Evolutionary conservation across 2,888 invertebrate species (phyloP).

Genomic region (Spisula solida): DNA sequence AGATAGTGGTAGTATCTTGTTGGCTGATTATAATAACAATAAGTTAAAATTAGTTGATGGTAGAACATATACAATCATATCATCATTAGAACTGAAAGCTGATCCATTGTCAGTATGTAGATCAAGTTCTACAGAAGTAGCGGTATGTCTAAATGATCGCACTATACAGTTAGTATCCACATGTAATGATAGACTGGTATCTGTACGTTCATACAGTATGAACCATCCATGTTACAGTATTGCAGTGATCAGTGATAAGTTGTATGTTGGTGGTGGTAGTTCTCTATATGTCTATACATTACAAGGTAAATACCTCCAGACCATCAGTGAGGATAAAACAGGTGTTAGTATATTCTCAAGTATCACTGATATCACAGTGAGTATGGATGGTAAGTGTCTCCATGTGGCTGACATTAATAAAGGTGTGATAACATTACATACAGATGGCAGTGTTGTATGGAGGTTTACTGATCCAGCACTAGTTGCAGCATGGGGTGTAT

Average conservation of each 20-base stretch:
- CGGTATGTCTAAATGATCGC: not conserved
- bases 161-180: not conserved
- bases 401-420: not conserved
- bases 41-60: slow-evolving; percentile 27
- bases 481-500: not conserved
- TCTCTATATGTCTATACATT: slow-evolving; percentile 8
- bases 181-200: not conserved
- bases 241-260: not conserved
- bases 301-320: not conserved
- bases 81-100: not conserved
- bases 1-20: not conserved
- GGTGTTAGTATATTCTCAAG: not conserved
- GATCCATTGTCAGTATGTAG: not conserved
- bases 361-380: not conserved
- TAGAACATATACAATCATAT: not conserved
- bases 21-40: not conserved
- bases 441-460: not conserved
- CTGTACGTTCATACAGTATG: not conserved
- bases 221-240: not conserved
- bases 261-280: not conserved
- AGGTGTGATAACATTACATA: slow-evolving; percentile 12
- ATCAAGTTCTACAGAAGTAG: not conserved
- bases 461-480: not conserved
- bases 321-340: not conserved
- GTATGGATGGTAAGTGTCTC: not conserved